Conservation (phyloP, 2,113 vertebrate genomes). For the Bothrops jararaca region DNA sequence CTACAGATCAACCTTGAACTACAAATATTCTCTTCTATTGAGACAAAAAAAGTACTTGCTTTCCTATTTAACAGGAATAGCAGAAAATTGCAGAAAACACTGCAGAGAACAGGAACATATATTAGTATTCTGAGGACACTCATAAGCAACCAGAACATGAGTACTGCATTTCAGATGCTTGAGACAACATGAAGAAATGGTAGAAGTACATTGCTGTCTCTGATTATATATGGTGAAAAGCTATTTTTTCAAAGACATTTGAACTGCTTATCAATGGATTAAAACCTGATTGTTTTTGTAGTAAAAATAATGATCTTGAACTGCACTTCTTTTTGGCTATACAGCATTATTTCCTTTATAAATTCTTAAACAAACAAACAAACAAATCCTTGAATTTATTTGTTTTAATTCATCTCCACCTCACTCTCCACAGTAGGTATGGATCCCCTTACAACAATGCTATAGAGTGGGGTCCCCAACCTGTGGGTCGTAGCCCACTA, state of each 20-base stretch:
- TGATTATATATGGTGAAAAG: neutral
- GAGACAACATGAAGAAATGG: neutral
- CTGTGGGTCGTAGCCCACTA: too few relatives aligned
- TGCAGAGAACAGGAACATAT: neutral
- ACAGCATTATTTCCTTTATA: neutral
- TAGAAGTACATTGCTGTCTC: neutral
- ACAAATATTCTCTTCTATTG: neutral
- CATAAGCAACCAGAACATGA: neutral
- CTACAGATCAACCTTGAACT: neutral
- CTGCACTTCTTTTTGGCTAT: neutral
- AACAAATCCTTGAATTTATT: neutral
- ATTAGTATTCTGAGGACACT: neutral
- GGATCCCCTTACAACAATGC: neutral
- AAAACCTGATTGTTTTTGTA: neutral
- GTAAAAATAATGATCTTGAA: neutral
- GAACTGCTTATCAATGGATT: neutral
- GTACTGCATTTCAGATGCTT: neutral
- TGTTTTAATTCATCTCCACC: neutral
- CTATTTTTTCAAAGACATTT: neutral
- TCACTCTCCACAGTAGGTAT: neutral
- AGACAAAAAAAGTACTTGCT: neutral
- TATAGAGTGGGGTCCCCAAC: neutral
- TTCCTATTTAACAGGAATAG: neutral
- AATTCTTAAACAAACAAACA: neutral
- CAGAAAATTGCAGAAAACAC: neutral